Base-by-base conservation (phyloP, 2,888 invertebrate genomes). In the Troglohyphantes excavatus region DNA sequence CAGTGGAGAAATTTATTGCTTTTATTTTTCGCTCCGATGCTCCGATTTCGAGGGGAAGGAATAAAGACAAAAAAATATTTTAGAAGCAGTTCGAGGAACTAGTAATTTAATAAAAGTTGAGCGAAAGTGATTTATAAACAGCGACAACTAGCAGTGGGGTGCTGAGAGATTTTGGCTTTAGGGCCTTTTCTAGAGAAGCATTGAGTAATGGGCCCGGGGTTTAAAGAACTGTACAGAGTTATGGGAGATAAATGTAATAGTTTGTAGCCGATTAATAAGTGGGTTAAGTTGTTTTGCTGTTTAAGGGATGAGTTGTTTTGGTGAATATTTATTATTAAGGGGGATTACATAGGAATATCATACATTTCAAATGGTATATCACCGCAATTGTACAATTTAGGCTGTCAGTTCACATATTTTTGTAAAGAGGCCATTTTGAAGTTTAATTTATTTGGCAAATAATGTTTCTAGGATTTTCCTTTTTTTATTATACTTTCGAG, bases 91-190 rank as follows among this genome's bases (percentile, higher is more conserved):
- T 59, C 39, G 11, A 70, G 61, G 72, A 72, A 72, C 61, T 39
- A 82, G 70, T 82, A 82, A 82, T 72, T 82, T 82, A 70, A 82
- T 82, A 72, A 82, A 9, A 82, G 21, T n/a, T 26, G 53, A 33
- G 29, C 17, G 63, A 72, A 82, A 82, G 29, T 68, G 82, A 82
- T 82, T 82, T 82, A 70, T 39, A 82, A 82, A 82, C 72, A 82
- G n/a, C 21, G 78, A 78, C 65, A 65, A 43, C 23, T 53, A n/a
- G n/a, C 53, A n/a, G 7, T 0, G 39, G n/a, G 53, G 53, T 17
- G 53, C 17, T 53, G n/a, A 53, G n/a, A 53, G 53, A 53, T 53
- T 53, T 39, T 53, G 17, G 17, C 53, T 1, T 53, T n/a, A n/a
- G n/a, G 53, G 53, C 53, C 1, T n/a, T 53, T 17, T 53, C n/a